These are phyloP conservation scores for Habrosyne pyritoides DNA, from an alignment of 2,888 invertebrate species.

Conservation along the genomic window DNA sequence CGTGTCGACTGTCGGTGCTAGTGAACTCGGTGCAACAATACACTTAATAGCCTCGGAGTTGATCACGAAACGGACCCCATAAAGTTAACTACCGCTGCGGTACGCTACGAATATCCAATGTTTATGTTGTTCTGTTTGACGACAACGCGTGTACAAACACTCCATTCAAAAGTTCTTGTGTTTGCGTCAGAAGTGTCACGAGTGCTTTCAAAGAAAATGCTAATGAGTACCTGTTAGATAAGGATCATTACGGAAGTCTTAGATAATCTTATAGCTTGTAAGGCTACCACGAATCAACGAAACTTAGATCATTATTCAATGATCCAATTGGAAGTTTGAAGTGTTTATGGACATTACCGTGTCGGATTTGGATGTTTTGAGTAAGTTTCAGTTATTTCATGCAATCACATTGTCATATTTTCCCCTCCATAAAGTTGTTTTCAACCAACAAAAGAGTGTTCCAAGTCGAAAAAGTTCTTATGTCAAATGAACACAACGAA, in stretches of 20 bases:
- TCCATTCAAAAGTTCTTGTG: slow-evolving; percentile 65
- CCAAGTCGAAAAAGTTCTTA: too few species aligned
- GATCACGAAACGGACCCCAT: slow-evolving; percentile 47
- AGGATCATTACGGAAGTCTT: slow-evolving; percentile 15
- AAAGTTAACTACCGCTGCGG: slow-evolving; percentile 45
- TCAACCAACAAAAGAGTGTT: too few species aligned
- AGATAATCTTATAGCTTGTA: slow-evolving; percentile 18
- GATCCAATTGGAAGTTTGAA: background rate
- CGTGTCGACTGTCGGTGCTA: slow-evolving; percentile 57
- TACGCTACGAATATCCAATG: slow-evolving; percentile 50
- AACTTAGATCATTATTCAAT: background rate
- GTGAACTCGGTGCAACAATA: slow-evolving; percentile 66
- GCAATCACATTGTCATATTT: too few species aligned
- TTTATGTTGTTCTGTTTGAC: slow-evolving; percentile 76
- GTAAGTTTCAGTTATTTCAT: too few species aligned
- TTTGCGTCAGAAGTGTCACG: slow-evolving; percentile 62
- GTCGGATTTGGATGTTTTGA: background rate
- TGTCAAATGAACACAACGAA: too few species aligned
- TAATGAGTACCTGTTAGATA: slow-evolving; percentile 20
- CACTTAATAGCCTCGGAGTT: slow-evolving; percentile 55
- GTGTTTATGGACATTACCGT: background rate
- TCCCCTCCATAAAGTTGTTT: too few species aligned
- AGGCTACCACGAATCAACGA: slow-evolving; percentile 6
- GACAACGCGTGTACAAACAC: slow-evolving; percentile 70
- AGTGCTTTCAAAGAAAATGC: slow-evolving; percentile 28